These are phyloP conservation scores for Drosophila sordidapex DNA, from an alignment of 2,888 invertebrate species.

Conservation along the genomic window DNA sequence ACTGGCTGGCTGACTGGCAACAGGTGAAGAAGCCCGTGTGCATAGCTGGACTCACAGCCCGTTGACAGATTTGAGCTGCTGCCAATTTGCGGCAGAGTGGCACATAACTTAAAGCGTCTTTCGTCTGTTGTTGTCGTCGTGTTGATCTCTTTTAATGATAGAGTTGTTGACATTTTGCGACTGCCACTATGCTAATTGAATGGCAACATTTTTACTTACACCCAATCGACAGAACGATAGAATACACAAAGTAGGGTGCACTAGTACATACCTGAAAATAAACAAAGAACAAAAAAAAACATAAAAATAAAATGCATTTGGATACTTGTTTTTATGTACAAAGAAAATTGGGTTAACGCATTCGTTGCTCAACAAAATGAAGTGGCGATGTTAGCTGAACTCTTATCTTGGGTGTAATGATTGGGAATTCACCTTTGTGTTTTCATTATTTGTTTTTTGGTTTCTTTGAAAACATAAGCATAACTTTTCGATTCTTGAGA, in stretches of 20 bases:
- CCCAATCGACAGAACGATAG: slow-evolving; percentile 16
- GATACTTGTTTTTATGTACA: slow-evolving; percentile 38
- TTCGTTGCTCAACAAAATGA: slow-evolving; percentile 30
- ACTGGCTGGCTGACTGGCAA: slow-evolving; percentile 28
- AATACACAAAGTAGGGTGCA: slow-evolving; percentile 22
- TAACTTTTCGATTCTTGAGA: slow-evolving; percentile 32
- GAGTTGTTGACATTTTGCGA: slow-evolving; percentile 73
- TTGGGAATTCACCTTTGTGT: slow-evolving; percentile 54
- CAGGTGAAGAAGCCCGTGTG: slow-evolving; percentile 60
- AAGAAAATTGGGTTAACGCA: slow-evolving; percentile 65
- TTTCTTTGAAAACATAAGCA: slow-evolving; percentile 63
- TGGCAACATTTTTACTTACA: slow-evolving; percentile 34
- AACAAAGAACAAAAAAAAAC: slow-evolving; percentile 41
- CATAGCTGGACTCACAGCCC: slow-evolving; percentile 23
- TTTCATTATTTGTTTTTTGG: slow-evolving; percentile 32
- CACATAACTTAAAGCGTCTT: slow-evolving; percentile 38
- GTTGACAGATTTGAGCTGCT: slow-evolving; percentile 72
- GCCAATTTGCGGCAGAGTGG: slow-evolving; percentile 62
- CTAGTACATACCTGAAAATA: slow-evolving; percentile 70
- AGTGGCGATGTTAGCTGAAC: slow-evolving; percentile 11
- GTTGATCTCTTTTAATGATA: slow-evolving; percentile 64
- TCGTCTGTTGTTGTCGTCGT: slow-evolving; percentile 26
- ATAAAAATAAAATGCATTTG: slow-evolving; percentile 54
- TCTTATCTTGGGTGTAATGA: slow-evolving; percentile 2
- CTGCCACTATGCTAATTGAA: slow-evolving; percentile 65